Evolutionary conservation across 92 coral and sea anemone species (phyloP).

Genomic region (Muricea muricata): DNA sequence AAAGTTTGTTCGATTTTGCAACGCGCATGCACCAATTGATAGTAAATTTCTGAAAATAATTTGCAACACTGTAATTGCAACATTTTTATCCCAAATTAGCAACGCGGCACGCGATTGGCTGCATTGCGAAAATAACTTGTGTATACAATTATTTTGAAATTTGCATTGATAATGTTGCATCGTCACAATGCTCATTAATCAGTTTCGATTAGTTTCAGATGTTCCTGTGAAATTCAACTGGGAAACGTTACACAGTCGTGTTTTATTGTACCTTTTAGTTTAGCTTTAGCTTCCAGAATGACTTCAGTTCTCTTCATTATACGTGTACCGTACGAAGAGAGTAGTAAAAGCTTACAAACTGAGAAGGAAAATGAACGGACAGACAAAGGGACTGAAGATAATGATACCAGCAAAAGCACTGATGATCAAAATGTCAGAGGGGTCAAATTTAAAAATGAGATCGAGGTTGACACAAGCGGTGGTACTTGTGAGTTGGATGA

Average conservation of each 20-base stretch:
- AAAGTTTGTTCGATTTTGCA: background rate
- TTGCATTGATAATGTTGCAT: background rate
- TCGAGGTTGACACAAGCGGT: background rate
- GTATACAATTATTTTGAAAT: background rate
- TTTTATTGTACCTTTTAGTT: too few species aligned
- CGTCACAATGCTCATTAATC: too few species aligned
- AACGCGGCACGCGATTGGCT: background rate
- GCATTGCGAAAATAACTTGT: background rate
- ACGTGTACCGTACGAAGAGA: conserved; percentile 31
- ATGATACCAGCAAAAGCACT: background rate
- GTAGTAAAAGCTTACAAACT: background rate
- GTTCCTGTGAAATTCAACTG: too few species aligned
- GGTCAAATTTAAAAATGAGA: background rate
- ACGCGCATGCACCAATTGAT: background rate
- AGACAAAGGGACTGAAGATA: background rate
- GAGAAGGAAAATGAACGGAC: background rate
- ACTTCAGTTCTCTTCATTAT: conserved; percentile 29
- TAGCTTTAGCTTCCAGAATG: background rate
- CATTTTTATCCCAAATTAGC: background rate
- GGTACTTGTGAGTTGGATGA: background rate
- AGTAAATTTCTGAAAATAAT: background rate
- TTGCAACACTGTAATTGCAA: background rate
- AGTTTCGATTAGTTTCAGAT: background rate
- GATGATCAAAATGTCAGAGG: background rate
- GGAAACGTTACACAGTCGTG: too few species aligned